Conservation (phyloP, 2,797 vertebrate species). For the Mormyrus hasselquistii region DNA sequence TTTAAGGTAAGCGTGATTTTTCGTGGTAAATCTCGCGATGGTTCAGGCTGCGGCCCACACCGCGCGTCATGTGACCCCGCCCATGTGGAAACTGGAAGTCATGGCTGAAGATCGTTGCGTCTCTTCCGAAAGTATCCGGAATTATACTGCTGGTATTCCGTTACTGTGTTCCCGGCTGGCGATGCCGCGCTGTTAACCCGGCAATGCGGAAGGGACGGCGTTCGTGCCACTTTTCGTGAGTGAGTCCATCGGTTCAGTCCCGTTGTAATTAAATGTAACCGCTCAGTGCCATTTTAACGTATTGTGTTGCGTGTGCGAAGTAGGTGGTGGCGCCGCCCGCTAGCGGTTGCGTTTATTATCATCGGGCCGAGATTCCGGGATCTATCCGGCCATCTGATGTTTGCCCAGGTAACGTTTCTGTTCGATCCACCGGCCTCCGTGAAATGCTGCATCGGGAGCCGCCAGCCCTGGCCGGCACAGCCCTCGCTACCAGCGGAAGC, state of each 20-base stretch:
- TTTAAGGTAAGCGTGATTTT: not conserved
- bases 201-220: not conserved
- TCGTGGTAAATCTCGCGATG: not conserved
- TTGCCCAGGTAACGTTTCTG: not conserved
- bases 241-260: not conserved
- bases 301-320: not conserved
- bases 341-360: not conserved
- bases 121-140: not conserved
- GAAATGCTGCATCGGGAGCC: not conserved
- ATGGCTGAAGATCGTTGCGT: not conserved
- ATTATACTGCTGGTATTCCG: no score
- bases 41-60: not conserved
- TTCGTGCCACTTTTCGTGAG: not conserved
- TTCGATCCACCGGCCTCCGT: not conserved
- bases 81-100: not conserved
- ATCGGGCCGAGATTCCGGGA: not conserved
- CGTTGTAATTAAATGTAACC: no score
- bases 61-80: not conserved
- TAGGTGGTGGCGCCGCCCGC: not conserved
- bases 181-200: not conserved
- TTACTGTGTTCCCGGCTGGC: not conserved
- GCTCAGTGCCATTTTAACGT: not conserved
- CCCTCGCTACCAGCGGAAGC: not conserved
- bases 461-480: not conserved
- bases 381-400: not conserved